Percentiles rank a stretch among this genome's conserved stretches.
These are phyloP conservation scores for Tokudaia tokunoshimensis DNA, from an alignment of 2,797 vertebrate species.

Conservation along the genomic window DNA sequence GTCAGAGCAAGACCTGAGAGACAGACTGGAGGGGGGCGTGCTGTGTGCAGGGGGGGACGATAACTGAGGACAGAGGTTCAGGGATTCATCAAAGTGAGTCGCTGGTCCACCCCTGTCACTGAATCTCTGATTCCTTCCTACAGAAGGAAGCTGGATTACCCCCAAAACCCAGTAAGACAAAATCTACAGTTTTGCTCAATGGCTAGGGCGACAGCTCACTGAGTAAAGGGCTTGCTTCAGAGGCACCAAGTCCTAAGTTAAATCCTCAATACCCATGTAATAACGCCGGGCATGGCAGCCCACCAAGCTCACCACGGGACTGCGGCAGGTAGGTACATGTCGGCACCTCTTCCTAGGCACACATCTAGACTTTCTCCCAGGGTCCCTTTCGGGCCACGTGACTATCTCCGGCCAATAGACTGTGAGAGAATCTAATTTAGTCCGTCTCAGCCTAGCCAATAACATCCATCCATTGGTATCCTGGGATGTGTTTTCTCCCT, in stretches of 20 bases:
- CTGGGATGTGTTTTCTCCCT: not conserved
- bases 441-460: not conserved
- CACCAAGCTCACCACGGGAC: not conserved
- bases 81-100: not conserved
- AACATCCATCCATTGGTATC: not conserved
- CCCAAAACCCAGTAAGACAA: not conserved
- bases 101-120: fast-evolving
- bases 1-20: not conserved
- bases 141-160: not conserved
- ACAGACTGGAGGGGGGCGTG: not conserved
- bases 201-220: not conserved
- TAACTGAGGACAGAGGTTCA: not conserved
- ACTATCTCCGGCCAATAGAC: not conserved
- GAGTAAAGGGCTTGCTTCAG: not conserved
- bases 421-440: not conserved
- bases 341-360: not conserved
- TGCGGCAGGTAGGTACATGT: not conserved
- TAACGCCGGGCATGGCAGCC: not conserved
- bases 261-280: not conserved
- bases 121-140: not conserved
- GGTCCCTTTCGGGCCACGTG: not conserved
- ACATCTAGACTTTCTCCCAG: not conserved
- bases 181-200: not conserved
- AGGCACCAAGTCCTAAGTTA: not conserved
- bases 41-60: not conserved